These are phyloP conservation scores for Rallus limicola DNA, from an alignment of 2,113 vertebrate genomes.

Conservation along the genomic window DNA sequence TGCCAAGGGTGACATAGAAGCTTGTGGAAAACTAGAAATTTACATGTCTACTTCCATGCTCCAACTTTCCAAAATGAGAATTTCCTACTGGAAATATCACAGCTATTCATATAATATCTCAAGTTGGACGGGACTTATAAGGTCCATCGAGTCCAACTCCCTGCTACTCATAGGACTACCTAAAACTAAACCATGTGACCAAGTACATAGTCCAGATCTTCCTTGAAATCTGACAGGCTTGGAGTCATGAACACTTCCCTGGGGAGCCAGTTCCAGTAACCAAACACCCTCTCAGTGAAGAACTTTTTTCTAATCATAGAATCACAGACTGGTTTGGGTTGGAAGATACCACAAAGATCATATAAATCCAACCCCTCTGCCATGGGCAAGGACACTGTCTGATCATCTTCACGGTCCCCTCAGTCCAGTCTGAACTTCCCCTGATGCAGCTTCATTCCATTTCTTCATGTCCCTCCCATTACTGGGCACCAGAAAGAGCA, in stretches of 20 bases:
- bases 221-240: background rate
- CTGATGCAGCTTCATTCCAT: background rate
- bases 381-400: too few species aligned
- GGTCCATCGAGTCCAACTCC: background rate
- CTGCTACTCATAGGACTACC: background rate
- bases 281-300: background rate
- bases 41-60: background rate
- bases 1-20: background rate
- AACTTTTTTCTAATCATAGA: background rate
- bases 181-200: background rate
- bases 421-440: background rate
- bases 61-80: background rate
- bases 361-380: too few species aligned
- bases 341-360: too few species aligned
- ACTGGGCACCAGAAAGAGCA: background rate
- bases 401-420: too few species aligned
- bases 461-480: background rate
- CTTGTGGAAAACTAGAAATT: background rate
- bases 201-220: background rate
- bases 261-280: background rate
- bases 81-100: background rate
- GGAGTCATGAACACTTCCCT: background rate
- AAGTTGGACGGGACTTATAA: background rate
- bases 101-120: background rate
- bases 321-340: too few species aligned